phyloP scores from a whole-genome alignment of 1,140 invertebrate genomes.

The Anagrus nilaparvatae region DNA sequence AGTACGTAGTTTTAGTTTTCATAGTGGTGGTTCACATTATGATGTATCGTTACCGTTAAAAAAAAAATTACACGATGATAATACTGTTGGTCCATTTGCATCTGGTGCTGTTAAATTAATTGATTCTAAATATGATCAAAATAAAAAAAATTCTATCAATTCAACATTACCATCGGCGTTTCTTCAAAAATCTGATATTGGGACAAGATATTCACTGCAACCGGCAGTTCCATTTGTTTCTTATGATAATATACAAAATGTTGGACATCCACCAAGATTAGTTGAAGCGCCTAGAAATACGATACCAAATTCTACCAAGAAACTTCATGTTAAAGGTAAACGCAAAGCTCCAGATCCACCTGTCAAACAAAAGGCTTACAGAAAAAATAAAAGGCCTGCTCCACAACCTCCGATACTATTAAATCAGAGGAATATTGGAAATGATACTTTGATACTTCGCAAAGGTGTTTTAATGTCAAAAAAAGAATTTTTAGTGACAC shows the following conservation, averaged over 20 bases:
- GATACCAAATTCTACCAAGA: conserved; percentile 6
- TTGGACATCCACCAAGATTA: conserved; percentile 16
- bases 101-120: conserved; percentile 40
- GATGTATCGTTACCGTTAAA: too few relatives aligned
- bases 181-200: conserved; percentile 22
- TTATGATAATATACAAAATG: conserved; percentile 42
- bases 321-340: conserved; percentile 61
- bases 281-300: neutral
- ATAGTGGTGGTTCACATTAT: too few relatives aligned
- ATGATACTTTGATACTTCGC: conserved; percentile 35
- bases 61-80: too few relatives aligned
- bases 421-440: conserved; percentile 26
- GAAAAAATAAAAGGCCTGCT: conserved; percentile 38
- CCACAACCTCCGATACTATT: conserved; percentile 44
- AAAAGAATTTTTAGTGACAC: conserved; percentile 18
- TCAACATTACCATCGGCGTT: conserved; percentile 28
- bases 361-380: neutral
- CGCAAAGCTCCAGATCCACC: conserved; percentile 62
- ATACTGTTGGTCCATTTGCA: conserved; percentile 46
- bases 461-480: conserved; percentile 29
- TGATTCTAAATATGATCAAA: conserved; percentile 23
- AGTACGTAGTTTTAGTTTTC: conserved; percentile 61
- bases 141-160: too few relatives aligned
- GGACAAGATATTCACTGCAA: conserved; percentile 32
- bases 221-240: conserved; percentile 39